Conservation (phyloP, 1,140 invertebrate genomes). For the Magallana ariakensis region DNA sequence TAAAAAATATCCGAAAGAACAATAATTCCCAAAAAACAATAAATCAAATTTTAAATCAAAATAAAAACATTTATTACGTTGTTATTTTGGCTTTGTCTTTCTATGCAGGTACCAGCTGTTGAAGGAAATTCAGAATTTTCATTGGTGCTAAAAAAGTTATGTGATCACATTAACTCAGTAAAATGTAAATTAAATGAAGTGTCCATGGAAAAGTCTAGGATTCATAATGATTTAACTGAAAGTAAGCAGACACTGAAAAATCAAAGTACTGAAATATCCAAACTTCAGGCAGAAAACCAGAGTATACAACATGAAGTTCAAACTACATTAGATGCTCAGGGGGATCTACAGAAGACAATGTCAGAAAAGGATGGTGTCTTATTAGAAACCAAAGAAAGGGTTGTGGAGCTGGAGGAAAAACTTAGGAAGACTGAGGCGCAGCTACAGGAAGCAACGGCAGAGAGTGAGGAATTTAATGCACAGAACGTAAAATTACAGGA, state of each 20-base stretch:
- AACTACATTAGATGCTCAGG: constrained; percentile 7
- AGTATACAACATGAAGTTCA: constrained; percentile 29
- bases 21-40: too few species aligned
- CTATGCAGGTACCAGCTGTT: constrained; percentile 2
- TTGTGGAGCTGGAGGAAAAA: neutral
- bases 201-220: neutral
- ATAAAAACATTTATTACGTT: too few species aligned
- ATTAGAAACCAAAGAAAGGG: constrained; percentile 25
- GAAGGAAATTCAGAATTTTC: constrained; percentile 14
- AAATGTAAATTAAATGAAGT: constrained; percentile 35
- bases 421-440: neutral
- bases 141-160: neutral
- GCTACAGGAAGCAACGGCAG: neutral
- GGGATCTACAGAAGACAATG: constrained; percentile 45
- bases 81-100: neutral
- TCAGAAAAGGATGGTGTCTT: constrained; percentile 31
- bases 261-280: neutral
- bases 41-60: too few species aligned
- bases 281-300: constrained; percentile 39
- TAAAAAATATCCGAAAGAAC: too few species aligned
- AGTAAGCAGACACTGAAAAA: neutral
- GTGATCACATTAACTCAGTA: constrained; percentile 7
- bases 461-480: neutral
- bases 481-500: constrained; percentile 40
- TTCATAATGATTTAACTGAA: constrained; percentile 42